Conservation (phyloP, 2,888 invertebrate species). For the Watsonalla binaria region DNA sequence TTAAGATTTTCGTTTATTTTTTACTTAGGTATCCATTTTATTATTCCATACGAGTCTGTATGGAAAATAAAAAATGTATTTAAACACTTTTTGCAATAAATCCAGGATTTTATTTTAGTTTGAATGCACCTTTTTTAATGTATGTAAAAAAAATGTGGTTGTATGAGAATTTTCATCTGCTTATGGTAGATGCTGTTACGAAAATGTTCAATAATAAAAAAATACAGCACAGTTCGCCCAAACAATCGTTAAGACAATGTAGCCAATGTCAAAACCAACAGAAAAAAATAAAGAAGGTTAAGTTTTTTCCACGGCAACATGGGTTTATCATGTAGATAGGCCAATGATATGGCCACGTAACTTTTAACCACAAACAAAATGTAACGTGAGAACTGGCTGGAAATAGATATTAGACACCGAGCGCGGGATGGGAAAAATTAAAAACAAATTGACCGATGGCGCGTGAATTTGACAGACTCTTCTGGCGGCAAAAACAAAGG, state of each 20-base stretch:
- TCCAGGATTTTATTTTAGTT: too few relatives aligned
- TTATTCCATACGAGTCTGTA: too few relatives aligned
- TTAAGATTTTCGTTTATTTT: too few relatives aligned
- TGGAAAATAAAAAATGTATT: too few relatives aligned
- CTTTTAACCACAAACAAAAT: conserved; percentile 19
- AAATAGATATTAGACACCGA: conserved; percentile 43
- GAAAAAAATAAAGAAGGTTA: not conserved
- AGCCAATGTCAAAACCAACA: not conserved
- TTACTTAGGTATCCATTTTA: too few relatives aligned
- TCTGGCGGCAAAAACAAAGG: conserved; percentile 46
- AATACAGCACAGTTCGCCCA: too few relatives aligned
- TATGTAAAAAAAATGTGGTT: too few relatives aligned
- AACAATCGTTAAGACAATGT: not conserved
- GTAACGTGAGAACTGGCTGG: conserved; percentile 53
- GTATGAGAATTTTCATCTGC: too few relatives aligned
- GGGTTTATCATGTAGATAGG: conserved; percentile 20
- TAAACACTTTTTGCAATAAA: too few relatives aligned
- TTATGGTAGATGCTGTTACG: too few relatives aligned
- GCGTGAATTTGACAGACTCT: conserved; percentile 54
- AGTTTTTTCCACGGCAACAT: not conserved
- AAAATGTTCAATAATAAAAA: too few relatives aligned
- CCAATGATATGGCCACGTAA: conserved; percentile 11
- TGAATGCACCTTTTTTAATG: too few relatives aligned
- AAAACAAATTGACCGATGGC: conserved; percentile 55
- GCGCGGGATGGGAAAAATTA: conserved; percentile 44